Conservation (phyloP, 2,797 vertebrate genomes). For the Syngnathus rostellatus region DNA sequence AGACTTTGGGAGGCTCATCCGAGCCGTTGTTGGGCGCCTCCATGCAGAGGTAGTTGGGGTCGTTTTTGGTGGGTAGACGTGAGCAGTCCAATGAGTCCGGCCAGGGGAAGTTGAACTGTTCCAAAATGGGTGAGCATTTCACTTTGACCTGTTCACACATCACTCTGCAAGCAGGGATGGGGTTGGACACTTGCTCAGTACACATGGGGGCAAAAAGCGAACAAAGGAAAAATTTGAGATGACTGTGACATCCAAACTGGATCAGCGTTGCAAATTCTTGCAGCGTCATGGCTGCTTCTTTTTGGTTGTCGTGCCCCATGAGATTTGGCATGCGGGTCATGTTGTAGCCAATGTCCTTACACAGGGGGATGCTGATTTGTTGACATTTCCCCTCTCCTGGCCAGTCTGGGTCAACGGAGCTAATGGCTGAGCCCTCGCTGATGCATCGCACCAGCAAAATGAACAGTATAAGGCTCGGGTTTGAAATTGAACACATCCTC, state of each 20-base stretch:
- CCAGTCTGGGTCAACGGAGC: constrained; percentile 86
- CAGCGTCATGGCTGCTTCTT: constrained; percentile 90
- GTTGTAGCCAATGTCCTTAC: constrained; percentile 97
- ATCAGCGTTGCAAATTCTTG: constrained; percentile 94
- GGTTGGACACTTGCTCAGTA: constrained; percentile 94
- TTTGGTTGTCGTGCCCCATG: constrained; percentile 91
- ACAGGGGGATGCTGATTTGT: constrained; percentile 89
- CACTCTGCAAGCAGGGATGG: constrained; percentile 90
- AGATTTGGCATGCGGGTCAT: constrained; percentile 96
- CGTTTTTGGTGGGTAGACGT: constrained; percentile 89
- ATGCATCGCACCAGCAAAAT: constrained; percentile 50
- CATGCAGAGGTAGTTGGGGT: constrained; percentile 97
- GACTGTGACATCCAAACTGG: constrained; percentile 90
- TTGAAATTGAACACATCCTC: constrained; percentile 51
- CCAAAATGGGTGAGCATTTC: constrained; percentile 90
- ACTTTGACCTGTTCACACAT: constrained; percentile 95
- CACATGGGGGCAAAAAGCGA: constrained; percentile 98
- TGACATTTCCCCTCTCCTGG: constrained; percentile 88
- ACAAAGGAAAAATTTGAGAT: constrained; percentile 93
- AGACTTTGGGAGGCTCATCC: constrained; percentile 79
- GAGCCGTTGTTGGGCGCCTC: constrained; percentile 93
- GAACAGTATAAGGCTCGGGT: constrained; percentile 30
- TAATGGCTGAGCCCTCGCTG: constrained; percentile 70
- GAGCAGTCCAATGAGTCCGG: constrained; percentile 91
- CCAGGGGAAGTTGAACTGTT: constrained; percentile 91